phyloP scores from a whole-genome alignment of 2,888 invertebrate species.

The Drosophila histrio region DNA sequence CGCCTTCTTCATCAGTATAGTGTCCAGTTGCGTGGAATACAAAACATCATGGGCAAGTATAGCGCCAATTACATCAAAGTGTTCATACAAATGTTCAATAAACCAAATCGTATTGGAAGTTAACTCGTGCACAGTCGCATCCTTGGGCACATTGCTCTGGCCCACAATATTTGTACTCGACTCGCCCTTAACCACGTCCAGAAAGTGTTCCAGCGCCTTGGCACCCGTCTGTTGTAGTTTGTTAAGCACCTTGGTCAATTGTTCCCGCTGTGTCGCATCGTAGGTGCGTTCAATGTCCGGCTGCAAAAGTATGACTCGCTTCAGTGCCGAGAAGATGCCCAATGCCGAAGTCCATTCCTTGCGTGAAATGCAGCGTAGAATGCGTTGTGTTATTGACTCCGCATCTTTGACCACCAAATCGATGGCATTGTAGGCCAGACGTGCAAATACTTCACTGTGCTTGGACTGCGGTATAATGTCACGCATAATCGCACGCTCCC shows the following conservation, averaged over 20 bases:
- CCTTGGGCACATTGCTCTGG: slow-evolving; percentile 89
- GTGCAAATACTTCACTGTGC: slow-evolving; percentile 92
- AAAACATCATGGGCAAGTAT: slow-evolving; percentile 87
- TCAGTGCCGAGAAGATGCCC: slow-evolving; percentile 92
- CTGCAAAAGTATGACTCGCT: slow-evolving; percentile 90
- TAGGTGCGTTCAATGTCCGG: slow-evolving; percentile 93
- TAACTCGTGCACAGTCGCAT: slow-evolving; percentile 98
- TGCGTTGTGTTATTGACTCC: slow-evolving; percentile 91
- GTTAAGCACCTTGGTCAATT: slow-evolving; percentile 90
- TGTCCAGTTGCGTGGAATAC: slow-evolving; percentile 86
- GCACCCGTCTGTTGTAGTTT: slow-evolving; percentile 92
- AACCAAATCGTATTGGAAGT: slow-evolving; percentile 97
- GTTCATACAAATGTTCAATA: slow-evolving; percentile 92
- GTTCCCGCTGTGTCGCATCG: slow-evolving; percentile 88
- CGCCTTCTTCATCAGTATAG: slow-evolving; percentile 84
- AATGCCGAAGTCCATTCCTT: slow-evolving; percentile 92
- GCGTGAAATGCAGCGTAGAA: slow-evolving; percentile 90
- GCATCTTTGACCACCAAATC: slow-evolving; percentile 94
- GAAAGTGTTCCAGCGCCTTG: slow-evolving; percentile 95
- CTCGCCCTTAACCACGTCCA: slow-evolving; percentile 93
- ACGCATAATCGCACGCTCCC: slow-evolving; percentile 92
- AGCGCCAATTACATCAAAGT: slow-evolving; percentile 89
- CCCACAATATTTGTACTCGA: slow-evolving; percentile 89
- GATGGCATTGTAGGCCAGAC: slow-evolving; percentile 93
- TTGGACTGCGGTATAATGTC: slow-evolving; percentile 93